Conservation (phyloP, 2,113 vertebrate genomes). For the Bos indicus region DNA sequence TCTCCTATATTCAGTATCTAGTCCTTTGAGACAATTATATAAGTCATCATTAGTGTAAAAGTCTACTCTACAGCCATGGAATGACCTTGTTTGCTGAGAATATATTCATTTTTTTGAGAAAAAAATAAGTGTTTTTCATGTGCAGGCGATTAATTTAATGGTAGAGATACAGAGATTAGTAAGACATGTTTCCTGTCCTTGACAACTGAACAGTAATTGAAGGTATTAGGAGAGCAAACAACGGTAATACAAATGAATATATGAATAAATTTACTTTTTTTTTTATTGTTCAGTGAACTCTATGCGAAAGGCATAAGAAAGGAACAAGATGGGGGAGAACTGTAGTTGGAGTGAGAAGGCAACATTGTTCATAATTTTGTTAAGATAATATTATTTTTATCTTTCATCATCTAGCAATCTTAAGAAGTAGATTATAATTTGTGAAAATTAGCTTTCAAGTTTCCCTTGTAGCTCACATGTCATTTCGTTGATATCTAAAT, state of each 20-base stretch:
- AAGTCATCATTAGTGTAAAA: not conserved
- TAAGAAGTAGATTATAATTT: not conserved
- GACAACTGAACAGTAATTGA: not conserved
- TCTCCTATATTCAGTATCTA: not conserved
- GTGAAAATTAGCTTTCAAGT: conserved; percentile 1
- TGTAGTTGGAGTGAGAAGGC: not conserved
- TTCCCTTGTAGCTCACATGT: not conserved
- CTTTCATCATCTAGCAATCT: not conserved
- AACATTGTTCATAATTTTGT: not conserved
- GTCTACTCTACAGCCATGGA: not conserved
- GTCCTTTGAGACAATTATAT: not conserved
- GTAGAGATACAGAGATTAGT: not conserved
- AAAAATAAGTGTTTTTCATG: not conserved
- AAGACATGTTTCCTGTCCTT: not conserved
- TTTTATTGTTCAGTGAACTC: not conserved
- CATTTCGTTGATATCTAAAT: not conserved
- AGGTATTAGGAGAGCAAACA: not conserved
- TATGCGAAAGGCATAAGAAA: not conserved
- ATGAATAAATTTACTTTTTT: not conserved
- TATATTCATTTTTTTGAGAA: not conserved
- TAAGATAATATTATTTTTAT: not conserved
- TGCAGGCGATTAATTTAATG: not conserved
- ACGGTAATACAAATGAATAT: not conserved
- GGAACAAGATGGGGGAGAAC: not conserved
- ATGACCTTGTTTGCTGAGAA: not conserved